These are phyloP conservation scores for Melospiza melodia DNA, from an alignment of 2,113 vertebrate genomes.

Conservation along the genomic window DNA sequence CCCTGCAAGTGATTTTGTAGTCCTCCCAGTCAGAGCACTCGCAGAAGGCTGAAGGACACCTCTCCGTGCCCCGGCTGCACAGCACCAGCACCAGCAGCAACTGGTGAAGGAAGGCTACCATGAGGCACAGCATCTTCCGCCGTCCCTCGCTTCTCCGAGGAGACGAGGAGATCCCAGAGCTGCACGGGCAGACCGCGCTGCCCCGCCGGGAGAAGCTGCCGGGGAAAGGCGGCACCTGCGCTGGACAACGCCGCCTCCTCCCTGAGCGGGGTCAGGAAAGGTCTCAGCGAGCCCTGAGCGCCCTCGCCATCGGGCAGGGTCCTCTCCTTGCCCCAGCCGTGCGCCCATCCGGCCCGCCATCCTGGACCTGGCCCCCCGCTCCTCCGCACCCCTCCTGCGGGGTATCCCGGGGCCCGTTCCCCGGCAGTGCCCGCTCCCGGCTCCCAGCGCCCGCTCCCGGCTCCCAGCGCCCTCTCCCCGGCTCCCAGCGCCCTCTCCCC, in stretches of 20 bases:
- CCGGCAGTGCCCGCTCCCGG: no score
- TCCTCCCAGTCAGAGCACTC: constrained; percentile 84
- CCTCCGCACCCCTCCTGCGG: neutral
- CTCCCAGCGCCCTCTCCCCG: neutral
- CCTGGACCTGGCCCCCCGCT: neutral
- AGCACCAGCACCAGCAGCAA: constrained; percentile 55
- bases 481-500: no score
- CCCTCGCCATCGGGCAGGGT: neutral
- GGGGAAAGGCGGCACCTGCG: neutral
- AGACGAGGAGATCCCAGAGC: neutral
- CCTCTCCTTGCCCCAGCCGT: neutral
- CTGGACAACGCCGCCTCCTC: neutral
- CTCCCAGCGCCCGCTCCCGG: no score
- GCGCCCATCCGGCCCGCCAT: neutral
- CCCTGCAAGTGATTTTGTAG: constrained; percentile 85
- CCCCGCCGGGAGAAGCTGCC: neutral
- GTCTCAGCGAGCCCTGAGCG: neutral
- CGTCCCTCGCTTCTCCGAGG: neutral
- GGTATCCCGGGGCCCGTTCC: no score
- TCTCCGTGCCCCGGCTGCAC: neutral
- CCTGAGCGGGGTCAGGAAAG: neutral
- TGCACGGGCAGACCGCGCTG: neutral
- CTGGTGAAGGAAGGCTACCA: constrained; percentile 10
- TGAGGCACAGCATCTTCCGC: constrained; percentile 54
- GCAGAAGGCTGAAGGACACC: constrained; percentile 79